Conservation (phyloP, 2,797 vertebrate species). For the Gouania willdenowi region DNA sequence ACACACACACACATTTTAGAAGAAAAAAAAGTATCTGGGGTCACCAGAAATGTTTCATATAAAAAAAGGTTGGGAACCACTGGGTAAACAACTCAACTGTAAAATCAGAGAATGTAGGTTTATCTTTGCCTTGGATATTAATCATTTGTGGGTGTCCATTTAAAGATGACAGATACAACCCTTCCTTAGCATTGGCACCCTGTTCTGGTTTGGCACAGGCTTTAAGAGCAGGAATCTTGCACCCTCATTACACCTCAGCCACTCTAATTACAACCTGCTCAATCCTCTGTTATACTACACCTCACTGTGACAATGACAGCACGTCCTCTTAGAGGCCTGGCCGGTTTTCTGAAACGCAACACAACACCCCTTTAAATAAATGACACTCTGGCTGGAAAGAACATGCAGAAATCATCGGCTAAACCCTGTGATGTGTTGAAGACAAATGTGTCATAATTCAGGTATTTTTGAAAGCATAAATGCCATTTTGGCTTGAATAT, state of each 20-base stretch:
- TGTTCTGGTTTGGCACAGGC: conserved; percentile 73
- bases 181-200: conserved; percentile 43
- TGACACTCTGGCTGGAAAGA: conserved; percentile 53
- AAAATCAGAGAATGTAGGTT: too few relatives aligned
- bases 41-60: too few relatives aligned
- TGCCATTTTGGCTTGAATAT: conserved; percentile 6
- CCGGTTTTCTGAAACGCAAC: conserved; percentile 70
- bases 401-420: conserved; percentile 27
- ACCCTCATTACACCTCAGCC: conserved; percentile 84
- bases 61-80: too few relatives aligned
- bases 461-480: conserved; percentile 1
- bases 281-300: conserved; percentile 83
- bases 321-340: conserved; percentile 68
- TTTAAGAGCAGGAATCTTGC: conserved; percentile 77
- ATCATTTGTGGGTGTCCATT: too few relatives aligned
- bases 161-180: too few relatives aligned
- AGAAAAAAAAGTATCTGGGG: too few relatives aligned
- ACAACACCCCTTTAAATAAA: conserved; percentile 76
- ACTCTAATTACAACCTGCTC: conserved; percentile 86
- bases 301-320: conserved; percentile 77
- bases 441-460: conserved; percentile 10
- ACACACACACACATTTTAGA: too few relatives aligned
- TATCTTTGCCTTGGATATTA: too few relatives aligned
- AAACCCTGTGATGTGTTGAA: conserved; percentile 24
- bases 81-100: too few relatives aligned